Evolutionary conservation across 2,888 invertebrate genomes (phyloP).

Genomic region (Sarcophaga carnaria): DNA sequence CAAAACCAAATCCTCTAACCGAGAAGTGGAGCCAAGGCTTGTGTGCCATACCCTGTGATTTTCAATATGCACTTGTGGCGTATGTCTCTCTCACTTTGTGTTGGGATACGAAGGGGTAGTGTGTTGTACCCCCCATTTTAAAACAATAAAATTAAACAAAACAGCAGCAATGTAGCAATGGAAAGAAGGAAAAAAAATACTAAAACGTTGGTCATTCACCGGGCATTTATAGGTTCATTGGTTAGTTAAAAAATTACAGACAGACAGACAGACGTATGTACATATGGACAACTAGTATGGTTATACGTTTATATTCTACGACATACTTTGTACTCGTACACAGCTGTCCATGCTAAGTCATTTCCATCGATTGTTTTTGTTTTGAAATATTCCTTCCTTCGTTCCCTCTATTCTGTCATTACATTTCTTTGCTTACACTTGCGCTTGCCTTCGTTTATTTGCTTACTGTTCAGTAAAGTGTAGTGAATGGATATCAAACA

Average conservation of each 20-base stretch:
- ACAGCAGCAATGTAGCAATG: not conserved
- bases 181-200: slow-evolving; percentile 6
- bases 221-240: slow-evolving; percentile 68
- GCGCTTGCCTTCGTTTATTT: slow-evolving; percentile 3
- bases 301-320: not conserved
- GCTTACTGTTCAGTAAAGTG: slow-evolving; percentile 20
- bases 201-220: slow-evolving; percentile 66
- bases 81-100: slow-evolving; percentile 52
- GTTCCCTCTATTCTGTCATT: not conserved
- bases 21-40: too few species aligned
- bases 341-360: slow-evolving; percentile 44
- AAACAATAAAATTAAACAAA: slow-evolving; percentile 32
- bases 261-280: slow-evolving; percentile 1
- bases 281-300: not conserved
- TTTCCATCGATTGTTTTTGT: slow-evolving; percentile 27
- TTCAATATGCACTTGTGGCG: too few species aligned
- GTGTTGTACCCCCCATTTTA: slow-evolving; percentile 19
- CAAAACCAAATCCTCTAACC: too few species aligned
- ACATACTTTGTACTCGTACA: not conserved
- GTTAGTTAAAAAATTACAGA: slow-evolving; percentile 51
- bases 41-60: too few species aligned
- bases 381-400: slow-evolving; percentile 4
- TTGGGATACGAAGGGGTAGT: not conserved
- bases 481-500: not conserved
- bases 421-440: slow-evolving; percentile 8